Conservation (phyloP, 35 echinoderm and acorn worm genomes). For the Heliocidaris erythrogramma region DNA sequence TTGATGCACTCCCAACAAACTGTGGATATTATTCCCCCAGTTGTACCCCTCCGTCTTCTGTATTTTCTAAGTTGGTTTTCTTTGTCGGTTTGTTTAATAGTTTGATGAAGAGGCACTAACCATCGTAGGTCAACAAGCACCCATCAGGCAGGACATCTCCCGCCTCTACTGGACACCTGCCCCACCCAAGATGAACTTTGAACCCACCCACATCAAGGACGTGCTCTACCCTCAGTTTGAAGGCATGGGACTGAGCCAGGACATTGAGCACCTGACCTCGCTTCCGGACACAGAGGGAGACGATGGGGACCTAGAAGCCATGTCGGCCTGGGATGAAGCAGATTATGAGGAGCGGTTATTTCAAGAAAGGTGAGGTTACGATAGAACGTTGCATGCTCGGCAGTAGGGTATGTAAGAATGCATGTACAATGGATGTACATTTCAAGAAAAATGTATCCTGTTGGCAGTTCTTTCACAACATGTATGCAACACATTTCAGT, state of each 20-base stretch:
- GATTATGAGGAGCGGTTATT: conserved; percentile 58
- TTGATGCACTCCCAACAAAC: too few species aligned
- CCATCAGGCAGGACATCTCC: conserved; percentile 78
- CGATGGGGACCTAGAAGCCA: conserved; percentile 58
- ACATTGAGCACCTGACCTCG: conserved; percentile 60
- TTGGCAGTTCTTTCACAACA: too few species aligned
- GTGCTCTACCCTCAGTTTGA: conserved; percentile 81
- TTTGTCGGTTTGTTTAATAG: too few species aligned
- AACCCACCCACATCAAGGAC: conserved; percentile 67
- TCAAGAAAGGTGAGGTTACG: conserved; percentile 60
- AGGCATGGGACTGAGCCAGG: conserved; percentile 57
- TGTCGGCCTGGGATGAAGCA: conserved; percentile 60
- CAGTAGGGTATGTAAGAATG: too few species aligned
- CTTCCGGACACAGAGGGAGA: conserved; percentile 50
- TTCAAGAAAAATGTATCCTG: too few species aligned
- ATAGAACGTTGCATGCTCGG: not conserved
- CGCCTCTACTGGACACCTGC: conserved; percentile 95
- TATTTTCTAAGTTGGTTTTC: too few species aligned
- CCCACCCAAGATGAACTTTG: conserved; percentile 96
- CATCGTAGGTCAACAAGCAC: conserved; percentile 70
- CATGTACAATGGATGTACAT: too few species aligned
- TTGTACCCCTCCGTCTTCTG: too few species aligned
- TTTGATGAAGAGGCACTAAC: conserved; percentile 86
- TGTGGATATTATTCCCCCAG: too few species aligned
- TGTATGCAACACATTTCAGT: too few species aligned